Conservation (phyloP, 2,113 vertebrate genomes). For the Ovibos moschatus region DNA sequence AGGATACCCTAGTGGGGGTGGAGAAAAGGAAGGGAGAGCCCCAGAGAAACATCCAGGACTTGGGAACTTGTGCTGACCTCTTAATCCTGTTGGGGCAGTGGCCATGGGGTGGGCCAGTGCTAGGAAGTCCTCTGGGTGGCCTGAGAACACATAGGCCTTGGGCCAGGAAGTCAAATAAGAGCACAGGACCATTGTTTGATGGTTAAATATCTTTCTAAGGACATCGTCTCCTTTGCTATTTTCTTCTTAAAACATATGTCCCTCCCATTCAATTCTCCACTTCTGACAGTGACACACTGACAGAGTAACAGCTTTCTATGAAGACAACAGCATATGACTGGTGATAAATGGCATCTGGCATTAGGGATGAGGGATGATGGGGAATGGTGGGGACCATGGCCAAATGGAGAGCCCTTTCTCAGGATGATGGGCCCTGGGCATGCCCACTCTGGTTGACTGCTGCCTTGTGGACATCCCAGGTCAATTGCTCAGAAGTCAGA, state of each 20-base stretch:
- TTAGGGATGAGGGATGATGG: not conserved
- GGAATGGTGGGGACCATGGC: not conserved
- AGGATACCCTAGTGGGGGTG: not conserved
- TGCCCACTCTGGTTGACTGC: not conserved
- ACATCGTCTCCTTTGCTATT: not conserved
- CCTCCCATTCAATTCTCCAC: not conserved
- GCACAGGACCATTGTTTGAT: rapidly evolving
- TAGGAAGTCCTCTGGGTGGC: not conserved
- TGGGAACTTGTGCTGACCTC: not conserved
- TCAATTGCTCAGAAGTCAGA: not conserved
- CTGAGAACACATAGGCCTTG: not conserved
- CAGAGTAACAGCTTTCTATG: not conserved
- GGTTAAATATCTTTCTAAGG: not conserved
- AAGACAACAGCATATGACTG: not conserved
- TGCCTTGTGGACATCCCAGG: not conserved
- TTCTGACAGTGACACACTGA: not conserved
- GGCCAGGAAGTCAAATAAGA: not conserved
- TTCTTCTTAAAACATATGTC: not conserved
- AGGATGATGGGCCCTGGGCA: not conserved
- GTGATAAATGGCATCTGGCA: not conserved
- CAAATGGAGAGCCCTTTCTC: not conserved
- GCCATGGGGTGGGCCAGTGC: not conserved
- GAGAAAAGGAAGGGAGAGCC: not conserved
- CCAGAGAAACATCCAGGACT: not conserved
- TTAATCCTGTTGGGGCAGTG: not conserved